Evolutionary conservation across 2,797 vertebrate genomes (phyloP).

Genomic region (Characodon lateralis): DNA sequence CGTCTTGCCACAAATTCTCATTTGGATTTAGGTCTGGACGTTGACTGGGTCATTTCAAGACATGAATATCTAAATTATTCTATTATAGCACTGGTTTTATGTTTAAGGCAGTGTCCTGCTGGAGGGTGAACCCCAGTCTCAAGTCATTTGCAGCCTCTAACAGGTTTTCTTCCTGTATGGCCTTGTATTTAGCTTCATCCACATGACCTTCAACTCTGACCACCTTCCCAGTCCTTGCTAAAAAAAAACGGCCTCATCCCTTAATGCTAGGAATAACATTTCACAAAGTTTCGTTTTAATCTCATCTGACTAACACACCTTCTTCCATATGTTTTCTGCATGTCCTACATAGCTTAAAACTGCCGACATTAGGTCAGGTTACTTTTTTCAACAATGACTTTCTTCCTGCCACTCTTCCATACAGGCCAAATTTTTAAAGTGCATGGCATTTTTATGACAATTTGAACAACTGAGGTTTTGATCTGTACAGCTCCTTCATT

Average conservation of each 20-base stretch:
- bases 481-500: background rate
- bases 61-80: background rate
- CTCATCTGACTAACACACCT: too few relatives aligned
- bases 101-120: background rate
- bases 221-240: too few relatives aligned
- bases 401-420: background rate
- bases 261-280: too few relatives aligned
- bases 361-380: background rate
- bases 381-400: background rate
- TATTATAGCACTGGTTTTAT: background rate
- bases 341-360: background rate
- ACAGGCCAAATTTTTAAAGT: background rate
- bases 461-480: background rate
- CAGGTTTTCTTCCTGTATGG: too few relatives aligned
- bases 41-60: background rate
- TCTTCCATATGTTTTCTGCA: too few relatives aligned
- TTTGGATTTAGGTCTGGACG: background rate
- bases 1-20: background rate
- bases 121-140: too few relatives aligned
- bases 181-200: too few relatives aligned
- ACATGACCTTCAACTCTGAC: too few relatives aligned
- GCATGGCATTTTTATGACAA: background rate
- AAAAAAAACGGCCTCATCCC: too few relatives aligned
- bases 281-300: too few relatives aligned
- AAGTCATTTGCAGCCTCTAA: too few relatives aligned